Base-by-base conservation (phyloP, 2,797 vertebrate species). In the Bucorvus abyssinicus region DNA sequence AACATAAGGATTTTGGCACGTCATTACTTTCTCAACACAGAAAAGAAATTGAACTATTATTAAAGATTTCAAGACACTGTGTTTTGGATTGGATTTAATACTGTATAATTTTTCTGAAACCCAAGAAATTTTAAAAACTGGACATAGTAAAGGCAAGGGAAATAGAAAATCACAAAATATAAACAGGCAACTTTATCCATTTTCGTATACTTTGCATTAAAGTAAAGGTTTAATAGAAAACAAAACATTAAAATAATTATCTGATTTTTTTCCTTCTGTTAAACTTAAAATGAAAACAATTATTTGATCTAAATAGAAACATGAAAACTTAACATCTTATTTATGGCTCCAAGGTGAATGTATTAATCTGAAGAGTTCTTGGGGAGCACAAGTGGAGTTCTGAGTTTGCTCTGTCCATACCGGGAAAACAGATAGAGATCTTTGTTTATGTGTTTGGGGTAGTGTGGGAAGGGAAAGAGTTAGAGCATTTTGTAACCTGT, bases 21-120 rank as follows among this genome's bases (percentile, higher is more conserved):
- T 45, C 24, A 47, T 27, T 50, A 24, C 4, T 20, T 77, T 80
- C 10, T 67, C 32, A 16, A 57, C 10, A 38, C 4, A 49, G 17
- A 64, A n/a, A 4, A 59, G 4, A 12, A 60, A 56, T 80, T 68
- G 17, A 78, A 34, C 11, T 63, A 56, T 16, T 56, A 30, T 16
- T 56, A 30, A 45, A 15, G 0, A 0, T 26, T 68, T 24, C n/a
- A 75, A 50, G 7, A 60, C 10, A 42, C 1, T 30, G 2, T 29
- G 27, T 55, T 69, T 79, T 7, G 60, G 18, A 19, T 21, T 30
- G 7, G 2, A 4, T 57, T 85, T 73, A 3, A 3, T 34, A n/a
- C 3, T 42, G 2, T 23, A 69, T 10, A 0, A 10, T 61, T 88
- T 74, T 73, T 70, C 21, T 70, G 14, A 40, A 77, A 67, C 4